Conservation (phyloP, 2,888 invertebrate genomes). For the Latheticus oryzae region DNA sequence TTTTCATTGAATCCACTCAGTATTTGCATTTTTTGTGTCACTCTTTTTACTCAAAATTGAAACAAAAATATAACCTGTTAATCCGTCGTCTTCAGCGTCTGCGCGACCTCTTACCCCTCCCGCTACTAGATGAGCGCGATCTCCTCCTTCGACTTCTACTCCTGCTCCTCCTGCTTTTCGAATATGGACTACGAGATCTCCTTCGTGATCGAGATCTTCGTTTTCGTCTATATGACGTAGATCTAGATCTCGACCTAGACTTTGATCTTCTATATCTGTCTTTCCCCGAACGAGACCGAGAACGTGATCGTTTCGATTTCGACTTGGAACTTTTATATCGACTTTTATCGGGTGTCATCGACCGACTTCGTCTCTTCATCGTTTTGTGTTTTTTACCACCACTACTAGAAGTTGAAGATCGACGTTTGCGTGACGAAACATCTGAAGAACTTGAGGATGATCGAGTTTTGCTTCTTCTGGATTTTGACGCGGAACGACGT, state of each 20-base stretch:
- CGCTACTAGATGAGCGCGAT: constrained; percentile 48
- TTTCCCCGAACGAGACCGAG: constrained; percentile 39
- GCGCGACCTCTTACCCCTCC: constrained; percentile 56
- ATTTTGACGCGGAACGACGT: constrained; percentile 33
- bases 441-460: constrained; percentile 47
- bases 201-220: constrained; percentile 32
- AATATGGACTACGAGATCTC: constrained; percentile 33
- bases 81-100: constrained; percentile 32
- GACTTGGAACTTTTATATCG: constrained; percentile 12
- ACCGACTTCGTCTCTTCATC: constrained; percentile 38
- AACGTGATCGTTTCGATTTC: constrained; percentile 37
- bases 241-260: constrained; percentile 44
- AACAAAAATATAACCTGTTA: constrained; percentile 24
- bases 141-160: constrained; percentile 41
- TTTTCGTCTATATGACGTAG: constrained; percentile 43
- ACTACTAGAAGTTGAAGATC: constrained; percentile 47
- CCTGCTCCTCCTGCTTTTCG: constrained; percentile 38
- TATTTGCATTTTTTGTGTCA: constrained; percentile 10
- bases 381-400: constrained; percentile 39
- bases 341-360: constrained; percentile 20
- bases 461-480: too few species aligned
- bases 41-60: background rate
- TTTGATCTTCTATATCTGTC: constrained; percentile 41
- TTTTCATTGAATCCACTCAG: background rate
- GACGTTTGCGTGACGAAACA: constrained; percentile 38